Evolutionary conservation across 2,888 invertebrate species (phyloP).

Genomic region (Cheiracanthium punctorium): DNA sequence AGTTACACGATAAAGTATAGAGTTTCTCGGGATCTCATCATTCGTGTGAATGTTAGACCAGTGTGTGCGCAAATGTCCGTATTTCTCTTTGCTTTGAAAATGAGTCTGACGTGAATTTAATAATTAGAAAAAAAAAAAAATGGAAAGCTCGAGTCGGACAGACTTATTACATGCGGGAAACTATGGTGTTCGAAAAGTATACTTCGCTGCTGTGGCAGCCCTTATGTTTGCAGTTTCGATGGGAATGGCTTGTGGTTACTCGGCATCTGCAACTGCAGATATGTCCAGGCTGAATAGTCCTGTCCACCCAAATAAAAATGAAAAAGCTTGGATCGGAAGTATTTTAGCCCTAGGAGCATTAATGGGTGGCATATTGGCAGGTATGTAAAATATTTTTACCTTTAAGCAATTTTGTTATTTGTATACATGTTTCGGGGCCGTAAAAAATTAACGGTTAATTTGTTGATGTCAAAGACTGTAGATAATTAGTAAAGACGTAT

Average conservation of each 20-base stretch:
- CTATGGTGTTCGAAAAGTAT: slow-evolving; percentile 42
- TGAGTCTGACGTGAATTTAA: too few species aligned
- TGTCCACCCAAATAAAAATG: slow-evolving; percentile 23
- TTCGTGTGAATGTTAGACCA: too few species aligned
- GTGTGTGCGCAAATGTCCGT: too few species aligned
- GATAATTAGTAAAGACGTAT: too few species aligned
- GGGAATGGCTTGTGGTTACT: slow-evolving; percentile 69
- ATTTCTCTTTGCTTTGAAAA: too few species aligned
- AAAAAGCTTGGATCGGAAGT: slow-evolving; percentile 70
- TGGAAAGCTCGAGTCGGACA: too few species aligned
- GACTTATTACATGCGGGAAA: too few species aligned
- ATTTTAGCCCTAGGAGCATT: slow-evolving; percentile 70
- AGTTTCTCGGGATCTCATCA: too few species aligned
- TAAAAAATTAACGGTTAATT: neutral
- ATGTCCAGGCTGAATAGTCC: slow-evolving; percentile 54
- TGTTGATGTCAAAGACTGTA: too few species aligned
- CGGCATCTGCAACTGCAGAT: slow-evolving; percentile 62
- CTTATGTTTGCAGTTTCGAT: slow-evolving; percentile 33
- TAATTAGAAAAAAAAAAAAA: too few species aligned
- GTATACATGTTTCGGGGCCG: neutral
- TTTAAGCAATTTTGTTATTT: neutral
- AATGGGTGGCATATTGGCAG: slow-evolving; percentile 67
- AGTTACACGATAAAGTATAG: too few species aligned
- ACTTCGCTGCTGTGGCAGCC: slow-evolving; percentile 50
- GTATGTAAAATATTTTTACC: slow-evolving; percentile 16